Conservation (phyloP, 2,888 invertebrate species). For the Erebia aethiops region DNA sequence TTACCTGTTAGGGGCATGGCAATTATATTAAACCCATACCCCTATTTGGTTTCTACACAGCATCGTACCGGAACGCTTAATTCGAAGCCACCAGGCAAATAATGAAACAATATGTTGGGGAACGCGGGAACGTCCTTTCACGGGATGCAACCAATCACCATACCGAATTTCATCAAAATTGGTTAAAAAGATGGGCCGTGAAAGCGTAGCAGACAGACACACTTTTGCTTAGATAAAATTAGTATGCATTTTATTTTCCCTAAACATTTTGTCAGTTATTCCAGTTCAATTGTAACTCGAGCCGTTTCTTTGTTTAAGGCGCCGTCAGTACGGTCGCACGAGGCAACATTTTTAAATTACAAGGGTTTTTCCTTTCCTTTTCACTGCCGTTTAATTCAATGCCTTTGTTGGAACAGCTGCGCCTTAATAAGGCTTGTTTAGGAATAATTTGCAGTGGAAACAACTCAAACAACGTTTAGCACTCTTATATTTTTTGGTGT, state of each 20-base stretch:
- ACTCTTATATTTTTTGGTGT: constrained; percentile 1
- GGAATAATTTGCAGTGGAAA: constrained; percentile 49
- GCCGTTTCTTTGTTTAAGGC: constrained; percentile 19
- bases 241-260: background rate
- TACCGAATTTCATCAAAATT: background rate
- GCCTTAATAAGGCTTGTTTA: constrained; percentile 55
- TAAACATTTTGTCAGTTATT: constrained; percentile 8
- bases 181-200: background rate
- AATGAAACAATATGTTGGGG: background rate
- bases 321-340: constrained; percentile 19
- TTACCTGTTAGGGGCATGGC: too few relatives aligned
- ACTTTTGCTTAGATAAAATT: too few relatives aligned
- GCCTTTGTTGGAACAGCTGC: constrained; percentile 69
- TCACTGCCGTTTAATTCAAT: constrained; percentile 68
- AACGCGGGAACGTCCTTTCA: background rate
- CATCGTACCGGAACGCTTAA: too few relatives aligned
- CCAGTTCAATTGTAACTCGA: constrained; percentile 23
- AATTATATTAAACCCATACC: too few relatives aligned
- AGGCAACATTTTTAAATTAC: constrained; percentile 43
- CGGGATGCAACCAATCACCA: background rate
- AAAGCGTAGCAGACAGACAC: background rate
- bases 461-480: constrained; percentile 21
- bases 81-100: too few relatives aligned
- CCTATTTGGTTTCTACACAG: too few relatives aligned
- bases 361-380: constrained; percentile 40